Evolutionary conservation across 64 coral and sea anemone species (phyloP), one percentile per base, ranked within the genome.

Genomic region (Montipora capricornis): DNA sequence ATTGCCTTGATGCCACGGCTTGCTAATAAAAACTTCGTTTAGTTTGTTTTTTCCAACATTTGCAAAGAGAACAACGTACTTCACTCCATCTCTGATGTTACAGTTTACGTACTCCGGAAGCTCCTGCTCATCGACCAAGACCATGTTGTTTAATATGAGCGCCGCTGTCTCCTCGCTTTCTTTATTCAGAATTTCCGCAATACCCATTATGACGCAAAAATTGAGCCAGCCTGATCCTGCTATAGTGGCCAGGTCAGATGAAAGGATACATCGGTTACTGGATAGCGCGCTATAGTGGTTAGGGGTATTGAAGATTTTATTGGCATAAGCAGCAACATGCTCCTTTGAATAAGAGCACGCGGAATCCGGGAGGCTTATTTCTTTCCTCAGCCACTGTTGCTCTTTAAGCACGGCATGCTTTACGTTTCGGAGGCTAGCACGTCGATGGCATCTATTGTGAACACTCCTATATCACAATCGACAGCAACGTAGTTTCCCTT

Each of bases 21-120:
- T 77, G 73, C 75, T 87, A 64, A 87, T 77, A 85, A 86, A 92
- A 50, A 87, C 52, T 17, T 92, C 82, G 29, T 26, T 75, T 75
- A 24, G 46, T 24, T 47, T 75, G 12, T 69, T 85, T 46, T 86
- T 92, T 20, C 91, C 91, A 45, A 85, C 80, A 84, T 84, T 92
- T 76, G 74, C 90, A 46, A 92, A 84, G 37, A 92, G 74, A 62
- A 92, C 45, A 44, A 92, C 49, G 45, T 67, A 66, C 58, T 92
- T 92, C 1, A 78, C 57, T 45, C 80, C 74, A 76, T 24, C 26
- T 74, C 73, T 77, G 73, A 92, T 92, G 76, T 60, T 74, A 64
- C 45, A 44, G 8, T 92, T 59, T n/a, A 92, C 75, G 57, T 78
- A 92, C 13, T 85, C 73, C 5, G 20, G n/a, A 90, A 26, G 58